Conservation (phyloP, 2,797 vertebrate genomes). For the Pampus argenteus region DNA sequence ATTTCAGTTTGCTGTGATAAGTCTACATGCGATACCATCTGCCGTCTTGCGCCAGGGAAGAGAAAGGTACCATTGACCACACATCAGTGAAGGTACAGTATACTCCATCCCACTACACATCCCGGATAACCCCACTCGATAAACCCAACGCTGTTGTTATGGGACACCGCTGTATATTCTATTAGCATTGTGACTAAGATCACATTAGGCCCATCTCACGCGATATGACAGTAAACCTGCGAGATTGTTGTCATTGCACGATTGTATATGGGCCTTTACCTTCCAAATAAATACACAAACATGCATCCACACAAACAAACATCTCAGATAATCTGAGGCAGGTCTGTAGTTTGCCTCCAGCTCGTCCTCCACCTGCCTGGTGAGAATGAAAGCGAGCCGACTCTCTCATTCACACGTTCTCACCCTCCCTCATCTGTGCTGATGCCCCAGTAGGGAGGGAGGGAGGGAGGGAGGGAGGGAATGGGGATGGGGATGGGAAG, state of each 20-base stretch:
- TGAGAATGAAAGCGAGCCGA: conserved; percentile 45
- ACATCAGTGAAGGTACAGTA: neutral
- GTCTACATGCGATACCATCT: conserved; percentile 21
- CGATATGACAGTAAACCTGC: neutral
- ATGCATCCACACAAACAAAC: conserved; percentile 6
- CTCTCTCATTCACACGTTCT: conserved; percentile 52
- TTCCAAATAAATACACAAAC: conserved; percentile 8
- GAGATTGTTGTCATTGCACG: neutral
- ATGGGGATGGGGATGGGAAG: neutral
- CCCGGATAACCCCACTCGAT: neutral
- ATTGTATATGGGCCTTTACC: neutral
- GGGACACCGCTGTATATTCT: too few species aligned
- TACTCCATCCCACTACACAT: neutral
- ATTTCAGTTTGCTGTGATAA: conserved; percentile 13
- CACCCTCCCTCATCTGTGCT: conserved; percentile 53
- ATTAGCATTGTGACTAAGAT: neutral
- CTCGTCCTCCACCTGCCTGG: conserved; percentile 45
- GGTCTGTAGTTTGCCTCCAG: conserved; percentile 44
- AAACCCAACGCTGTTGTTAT: too few species aligned
- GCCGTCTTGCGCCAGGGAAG: neutral
- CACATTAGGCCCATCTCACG: neutral
- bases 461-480: neutral
- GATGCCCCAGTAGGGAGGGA: conserved; percentile 28
- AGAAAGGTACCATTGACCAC: neutral
- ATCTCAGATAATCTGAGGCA: conserved; percentile 62